A percentile compares a stretch with the other conserved stretches of the same genome.
Conservation (phyloP, 2,113 vertebrate species). For the Erinaceus europaeus region DNA sequence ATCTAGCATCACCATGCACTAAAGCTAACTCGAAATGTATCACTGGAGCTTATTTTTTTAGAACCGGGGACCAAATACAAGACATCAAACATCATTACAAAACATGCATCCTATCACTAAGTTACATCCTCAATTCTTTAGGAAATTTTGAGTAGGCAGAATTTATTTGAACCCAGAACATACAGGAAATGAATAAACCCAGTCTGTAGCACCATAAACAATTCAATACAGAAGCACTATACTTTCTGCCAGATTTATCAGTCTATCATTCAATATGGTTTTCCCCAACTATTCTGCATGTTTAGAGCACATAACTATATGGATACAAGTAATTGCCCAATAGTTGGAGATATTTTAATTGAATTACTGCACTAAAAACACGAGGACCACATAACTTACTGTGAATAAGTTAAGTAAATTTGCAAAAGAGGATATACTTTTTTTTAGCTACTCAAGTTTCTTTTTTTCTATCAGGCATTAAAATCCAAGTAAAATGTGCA, state of each 20-base stretch:
- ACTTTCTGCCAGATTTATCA: neutral
- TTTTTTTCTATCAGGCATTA: constrained; percentile 65
- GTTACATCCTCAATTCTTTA: too few species aligned
- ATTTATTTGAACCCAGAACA: constrained; percentile 16
- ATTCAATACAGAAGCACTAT: too few species aligned
- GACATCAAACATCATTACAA: too few species aligned
- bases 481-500: constrained; percentile 78
- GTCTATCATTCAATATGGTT: neutral
- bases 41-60: too few species aligned
- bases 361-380: neutral
- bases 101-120: too few species aligned
- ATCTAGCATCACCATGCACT: too few species aligned
- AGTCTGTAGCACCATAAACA: neutral
- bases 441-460: constrained; percentile 62
- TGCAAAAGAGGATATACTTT: constrained; percentile 21
- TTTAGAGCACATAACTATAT: neutral
- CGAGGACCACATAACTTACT: neutral
- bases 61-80: too few species aligned
- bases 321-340: neutral
- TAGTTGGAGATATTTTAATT: neutral
- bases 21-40: too few species aligned
- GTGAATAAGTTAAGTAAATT: neutral
- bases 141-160: neutral
- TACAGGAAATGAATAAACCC: neutral
- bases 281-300: neutral